Conservation (phyloP, 2,797 vertebrate species). For the Tinamus major region DNA sequence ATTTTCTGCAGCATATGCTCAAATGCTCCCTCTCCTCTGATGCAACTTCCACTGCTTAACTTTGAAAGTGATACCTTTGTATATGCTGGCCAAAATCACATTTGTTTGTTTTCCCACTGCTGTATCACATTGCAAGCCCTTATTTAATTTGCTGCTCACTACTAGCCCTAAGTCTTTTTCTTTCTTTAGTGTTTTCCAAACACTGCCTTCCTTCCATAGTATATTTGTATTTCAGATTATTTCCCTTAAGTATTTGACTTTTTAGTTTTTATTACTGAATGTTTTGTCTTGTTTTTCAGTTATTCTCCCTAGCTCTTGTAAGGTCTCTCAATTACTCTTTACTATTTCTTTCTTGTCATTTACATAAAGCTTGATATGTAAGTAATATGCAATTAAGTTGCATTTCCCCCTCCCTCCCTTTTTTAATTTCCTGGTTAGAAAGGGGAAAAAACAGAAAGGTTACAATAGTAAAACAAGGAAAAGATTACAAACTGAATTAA, state of each 20-base stretch:
- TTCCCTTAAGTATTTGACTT: slow-evolving; percentile 53
- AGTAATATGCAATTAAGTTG: slow-evolving; percentile 65
- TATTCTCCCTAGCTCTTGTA: slow-evolving; percentile 10
- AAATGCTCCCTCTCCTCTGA: slow-evolving; percentile 6
- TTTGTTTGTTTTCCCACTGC: slow-evolving; percentile 73
- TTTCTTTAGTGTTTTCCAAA: slow-evolving; percentile 48
- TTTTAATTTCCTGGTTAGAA: background rate
- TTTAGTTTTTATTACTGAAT: slow-evolving; percentile 57
- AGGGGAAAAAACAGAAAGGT: background rate
- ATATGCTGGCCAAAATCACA: slow-evolving; percentile 48
- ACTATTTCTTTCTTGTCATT: slow-evolving; percentile 62
- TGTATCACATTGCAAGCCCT: slow-evolving; percentile 59
- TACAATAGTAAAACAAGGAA: background rate
- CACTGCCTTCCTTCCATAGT: slow-evolving; percentile 30
- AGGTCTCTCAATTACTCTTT: background rate
- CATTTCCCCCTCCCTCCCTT: background rate
- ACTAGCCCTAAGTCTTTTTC: slow-evolving; percentile 18
- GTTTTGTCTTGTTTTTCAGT: slow-evolving; percentile 70
- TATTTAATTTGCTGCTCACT: slow-evolving; percentile 75
- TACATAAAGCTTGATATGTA: slow-evolving; percentile 69
- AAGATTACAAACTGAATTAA: slow-evolving; percentile 49
- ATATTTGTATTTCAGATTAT: slow-evolving; percentile 62
- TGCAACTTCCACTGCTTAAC: background rate
- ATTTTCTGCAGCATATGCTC: background rate
- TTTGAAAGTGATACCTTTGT: slow-evolving; percentile 41